Evolutionary conservation across 2,797 vertebrate species (phyloP).

Genomic region (Mallotus villosus): DNA sequence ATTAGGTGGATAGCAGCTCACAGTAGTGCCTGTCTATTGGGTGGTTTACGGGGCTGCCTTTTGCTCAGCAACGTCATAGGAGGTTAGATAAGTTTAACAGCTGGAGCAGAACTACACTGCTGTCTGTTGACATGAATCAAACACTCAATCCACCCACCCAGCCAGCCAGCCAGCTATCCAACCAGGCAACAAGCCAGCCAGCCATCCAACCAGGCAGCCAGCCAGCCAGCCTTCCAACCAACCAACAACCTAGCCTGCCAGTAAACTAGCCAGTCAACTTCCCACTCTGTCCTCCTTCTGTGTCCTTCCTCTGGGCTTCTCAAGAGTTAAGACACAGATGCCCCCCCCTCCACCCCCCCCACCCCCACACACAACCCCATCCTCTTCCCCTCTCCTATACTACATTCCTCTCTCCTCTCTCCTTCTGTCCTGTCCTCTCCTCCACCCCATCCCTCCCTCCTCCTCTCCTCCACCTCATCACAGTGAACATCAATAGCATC

Average conservation of each 20-base stretch:
- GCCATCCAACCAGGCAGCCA: too few species aligned
- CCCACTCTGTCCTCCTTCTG: neutral
- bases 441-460: neutral
- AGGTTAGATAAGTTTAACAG: neutral
- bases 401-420: neutral
- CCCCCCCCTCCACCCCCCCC: neutral
- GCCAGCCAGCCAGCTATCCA: too few species aligned
- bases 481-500: neutral
- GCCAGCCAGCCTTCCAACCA: too few species aligned
- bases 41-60: neutral
- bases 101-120: neutral
- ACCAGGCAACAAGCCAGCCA: too few species aligned
- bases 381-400: neutral
- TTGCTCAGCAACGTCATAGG: neutral
- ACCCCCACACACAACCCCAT: neutral
- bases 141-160: neutral
- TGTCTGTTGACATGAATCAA: neutral
- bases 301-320: conserved; percentile 1
- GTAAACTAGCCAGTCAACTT: neutral
- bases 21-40: too few species aligned
- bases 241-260: neutral
- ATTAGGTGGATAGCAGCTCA: too few species aligned
- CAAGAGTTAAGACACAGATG: conserved; percentile 6
- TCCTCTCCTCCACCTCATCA: neutral
- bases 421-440: neutral